Conservation (phyloP, 92 coral and sea anemone genomes). For the Umimayanthus chanpuru region DNA sequence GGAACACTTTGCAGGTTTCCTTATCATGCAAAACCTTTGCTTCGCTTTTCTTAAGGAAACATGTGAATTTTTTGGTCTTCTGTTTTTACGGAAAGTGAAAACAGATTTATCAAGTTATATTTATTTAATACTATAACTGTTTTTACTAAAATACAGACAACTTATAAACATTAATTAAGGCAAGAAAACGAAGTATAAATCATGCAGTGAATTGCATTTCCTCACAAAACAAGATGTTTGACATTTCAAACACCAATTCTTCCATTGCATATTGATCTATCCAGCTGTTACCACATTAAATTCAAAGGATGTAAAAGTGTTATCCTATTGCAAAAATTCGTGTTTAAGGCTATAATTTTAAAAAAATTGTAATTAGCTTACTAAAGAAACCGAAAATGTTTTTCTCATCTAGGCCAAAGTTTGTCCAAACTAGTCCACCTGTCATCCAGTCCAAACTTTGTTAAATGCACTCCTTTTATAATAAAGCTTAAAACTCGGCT, state of each 20-base stretch:
- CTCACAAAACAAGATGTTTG: not conserved
- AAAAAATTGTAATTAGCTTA: not conserved
- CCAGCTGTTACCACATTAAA: not conserved
- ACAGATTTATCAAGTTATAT: not conserved
- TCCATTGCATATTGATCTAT: not conserved
- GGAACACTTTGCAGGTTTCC: not conserved
- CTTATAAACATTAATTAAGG: no score
- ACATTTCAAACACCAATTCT: not conserved
- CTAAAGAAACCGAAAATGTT: not conserved
- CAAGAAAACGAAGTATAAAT: not conserved
- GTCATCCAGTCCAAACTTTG: not conserved
- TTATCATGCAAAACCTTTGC: no score
- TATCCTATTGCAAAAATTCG: not conserved
- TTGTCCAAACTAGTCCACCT: not conserved
- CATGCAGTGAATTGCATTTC: not conserved
- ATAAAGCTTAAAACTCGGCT: no score
- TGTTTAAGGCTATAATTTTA: not conserved
- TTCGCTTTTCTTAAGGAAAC: no score
- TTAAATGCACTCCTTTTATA: no score
- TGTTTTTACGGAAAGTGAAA: not conserved
- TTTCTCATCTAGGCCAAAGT: not conserved
- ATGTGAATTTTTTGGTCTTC: no score
- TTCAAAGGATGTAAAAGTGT: not conserved
- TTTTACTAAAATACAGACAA: not conserved
- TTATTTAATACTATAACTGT: not conserved